These are phyloP conservation scores for Pomatostomus ruficeps DNA, from an alignment of 2,113 vertebrate species.

Conservation along the genomic window DNA sequence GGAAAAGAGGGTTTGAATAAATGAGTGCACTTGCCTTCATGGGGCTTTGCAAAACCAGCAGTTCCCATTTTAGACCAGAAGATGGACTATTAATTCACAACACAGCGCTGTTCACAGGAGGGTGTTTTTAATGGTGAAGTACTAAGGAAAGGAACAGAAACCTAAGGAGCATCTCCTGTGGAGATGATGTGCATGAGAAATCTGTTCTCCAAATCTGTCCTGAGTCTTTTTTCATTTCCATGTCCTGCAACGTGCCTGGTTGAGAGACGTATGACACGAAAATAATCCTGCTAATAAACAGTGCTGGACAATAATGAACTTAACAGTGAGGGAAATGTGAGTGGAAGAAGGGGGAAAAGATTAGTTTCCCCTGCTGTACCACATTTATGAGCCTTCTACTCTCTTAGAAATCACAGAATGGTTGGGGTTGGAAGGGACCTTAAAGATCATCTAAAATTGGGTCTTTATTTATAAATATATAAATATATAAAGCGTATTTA, in stretches of 20 bases:
- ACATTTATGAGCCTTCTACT: not conserved
- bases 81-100: not conserved
- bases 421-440: not conserved
- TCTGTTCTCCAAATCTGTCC: not conserved
- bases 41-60: not conserved
- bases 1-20: not conserved
- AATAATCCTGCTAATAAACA: not conserved
- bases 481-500: not conserved
- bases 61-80: not conserved
- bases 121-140: not conserved
- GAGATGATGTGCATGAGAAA: not conserved
- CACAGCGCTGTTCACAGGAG: not conserved
- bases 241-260: not conserved
- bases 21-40: not conserved
- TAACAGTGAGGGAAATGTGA: not conserved
- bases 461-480: not conserved
- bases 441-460: not conserved
- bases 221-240: not conserved
- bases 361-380: not conserved
- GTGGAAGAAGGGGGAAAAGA: not conserved
- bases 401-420: not conserved
- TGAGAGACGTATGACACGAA: not conserved
- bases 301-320: not conserved
- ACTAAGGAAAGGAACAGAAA: not conserved
- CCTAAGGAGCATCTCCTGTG: not conserved